These are phyloP conservation scores for Callyntrura guangdongensis DNA, from an alignment of 2,888 invertebrate species.

Conservation along the genomic window DNA sequence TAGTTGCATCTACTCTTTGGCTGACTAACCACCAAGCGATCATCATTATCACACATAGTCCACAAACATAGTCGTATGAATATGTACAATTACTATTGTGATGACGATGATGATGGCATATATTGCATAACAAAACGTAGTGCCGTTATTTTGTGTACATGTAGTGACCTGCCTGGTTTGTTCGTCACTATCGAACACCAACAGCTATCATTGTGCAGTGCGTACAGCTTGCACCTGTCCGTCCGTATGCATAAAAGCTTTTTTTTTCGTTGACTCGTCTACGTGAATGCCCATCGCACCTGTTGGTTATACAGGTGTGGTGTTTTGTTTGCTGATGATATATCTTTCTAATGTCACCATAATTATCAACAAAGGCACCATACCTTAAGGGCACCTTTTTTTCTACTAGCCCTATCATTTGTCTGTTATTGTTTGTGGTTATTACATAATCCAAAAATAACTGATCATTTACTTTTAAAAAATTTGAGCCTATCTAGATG, in stretches of 20 bases:
- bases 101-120: slow-evolving; percentile 25
- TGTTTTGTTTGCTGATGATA: slow-evolving; percentile 30
- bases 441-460: slow-evolving; percentile 46
- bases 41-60: slow-evolving; percentile 9
- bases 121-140: slow-evolving; percentile 30
- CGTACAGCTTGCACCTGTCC: neutral
- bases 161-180: slow-evolving; percentile 30
- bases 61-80: neutral
- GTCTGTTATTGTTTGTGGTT: neutral
- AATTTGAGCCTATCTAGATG: neutral
- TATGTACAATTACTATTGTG: neutral
- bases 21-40: neutral
- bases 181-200: slow-evolving; percentile 1
- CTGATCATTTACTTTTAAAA: slow-evolving; percentile 45
- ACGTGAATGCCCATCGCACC: slow-evolving; percentile 3
- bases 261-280: neutral
- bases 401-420: slow-evolving; percentile 3
- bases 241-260: neutral
- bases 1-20: neutral
- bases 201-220: neutral
- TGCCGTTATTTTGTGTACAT: neutral
- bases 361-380: neutral
- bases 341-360: slow-evolving; percentile 35
- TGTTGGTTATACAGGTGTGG: slow-evolving; percentile 30
- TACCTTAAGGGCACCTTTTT: slow-evolving; percentile 40